Evolutionary conservation across 1,140 invertebrate genomes (phyloP).

Genomic region (Zaprionus lachaisei): DNA sequence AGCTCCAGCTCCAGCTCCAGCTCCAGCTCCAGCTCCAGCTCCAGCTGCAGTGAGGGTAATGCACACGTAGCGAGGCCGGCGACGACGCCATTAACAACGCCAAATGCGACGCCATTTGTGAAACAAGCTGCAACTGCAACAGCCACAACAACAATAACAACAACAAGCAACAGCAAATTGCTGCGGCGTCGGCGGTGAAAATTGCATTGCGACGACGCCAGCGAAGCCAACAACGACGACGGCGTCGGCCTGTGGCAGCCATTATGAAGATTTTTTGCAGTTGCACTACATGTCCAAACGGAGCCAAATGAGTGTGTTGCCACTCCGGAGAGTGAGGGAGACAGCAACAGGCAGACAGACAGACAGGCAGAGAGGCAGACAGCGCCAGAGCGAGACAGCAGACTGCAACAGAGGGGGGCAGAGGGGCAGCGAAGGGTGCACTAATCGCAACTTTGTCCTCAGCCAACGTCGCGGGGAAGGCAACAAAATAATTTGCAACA

Average conservation of each 20-base stretch:
- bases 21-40: constrained; percentile 10
- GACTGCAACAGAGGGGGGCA: not conserved
- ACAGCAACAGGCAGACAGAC: not conserved
- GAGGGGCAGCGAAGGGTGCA: constrained; percentile 28
- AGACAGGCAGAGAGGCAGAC: not conserved
- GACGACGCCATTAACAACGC: constrained; percentile 78
- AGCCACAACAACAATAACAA: constrained; percentile 50
- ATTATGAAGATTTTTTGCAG: constrained; percentile 81
- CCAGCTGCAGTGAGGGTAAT: constrained; percentile 27
- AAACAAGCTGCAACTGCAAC: constrained; percentile 72
- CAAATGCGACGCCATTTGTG: constrained; percentile 81
- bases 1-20: too few relatives aligned
- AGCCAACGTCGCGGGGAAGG: constrained; percentile 10
- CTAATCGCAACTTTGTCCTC: constrained; percentile 66
- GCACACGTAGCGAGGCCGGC: constrained; percentile 54
- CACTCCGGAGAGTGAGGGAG: constrained; percentile 24
- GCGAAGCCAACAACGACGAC: constrained; percentile 50
- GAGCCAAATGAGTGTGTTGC: constrained; percentile 75
- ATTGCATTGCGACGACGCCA: constrained; percentile 55
- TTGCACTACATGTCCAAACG: constrained; percentile 77
- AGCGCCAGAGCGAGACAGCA: not conserved
- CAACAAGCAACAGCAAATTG: constrained; percentile 65
- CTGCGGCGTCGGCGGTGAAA: constrained; percentile 62
- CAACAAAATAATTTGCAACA: constrained; percentile 66
- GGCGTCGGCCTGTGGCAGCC: constrained; percentile 68